phyloP scores from a whole-genome alignment of 1,140 invertebrate species.

The Bombyx mandarina region DNA sequence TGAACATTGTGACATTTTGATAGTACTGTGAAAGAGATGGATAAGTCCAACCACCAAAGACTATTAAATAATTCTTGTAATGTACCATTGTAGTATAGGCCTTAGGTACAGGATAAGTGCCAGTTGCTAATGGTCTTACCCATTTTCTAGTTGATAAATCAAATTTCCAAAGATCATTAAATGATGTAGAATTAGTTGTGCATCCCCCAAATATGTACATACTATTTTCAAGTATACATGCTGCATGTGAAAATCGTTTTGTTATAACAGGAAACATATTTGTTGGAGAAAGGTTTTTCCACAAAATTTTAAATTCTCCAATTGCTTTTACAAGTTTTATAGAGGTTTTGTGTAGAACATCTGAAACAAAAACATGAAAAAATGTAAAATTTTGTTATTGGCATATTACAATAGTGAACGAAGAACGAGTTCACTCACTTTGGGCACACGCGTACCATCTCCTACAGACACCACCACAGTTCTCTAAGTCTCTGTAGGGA shows the following conservation, averaged over 20 bases:
- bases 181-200: conserved; percentile 93
- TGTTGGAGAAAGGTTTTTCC: conserved; percentile 73
- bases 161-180: conserved; percentile 97
- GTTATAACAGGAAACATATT: conserved; percentile 80
- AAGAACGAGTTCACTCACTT: conserved; percentile 73
- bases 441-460: conserved; percentile 85
- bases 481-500: conserved; percentile 90
- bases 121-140: conserved; percentile 84
- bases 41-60: conserved; percentile 97
- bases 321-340: conserved; percentile 79
- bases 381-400: background rate
- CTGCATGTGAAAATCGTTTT: conserved; percentile 92
- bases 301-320: conserved; percentile 77
- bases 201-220: conserved; percentile 98
- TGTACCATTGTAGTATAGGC: conserved; percentile 92
- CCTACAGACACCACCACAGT: conserved; percentile 88
- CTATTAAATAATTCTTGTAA: conserved; percentile 86
- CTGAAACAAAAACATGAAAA: conserved; percentile 64
- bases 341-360: conserved; percentile 79
- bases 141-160: conserved; percentile 89
- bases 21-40: conserved; percentile 92
- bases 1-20: conserved; percentile 90
- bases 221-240: conserved; percentile 84
- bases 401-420: background rate
- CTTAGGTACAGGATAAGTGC: conserved; percentile 96